Conservation (phyloP, 2,113 vertebrate species). For the Mirounga angustirostris region DNA sequence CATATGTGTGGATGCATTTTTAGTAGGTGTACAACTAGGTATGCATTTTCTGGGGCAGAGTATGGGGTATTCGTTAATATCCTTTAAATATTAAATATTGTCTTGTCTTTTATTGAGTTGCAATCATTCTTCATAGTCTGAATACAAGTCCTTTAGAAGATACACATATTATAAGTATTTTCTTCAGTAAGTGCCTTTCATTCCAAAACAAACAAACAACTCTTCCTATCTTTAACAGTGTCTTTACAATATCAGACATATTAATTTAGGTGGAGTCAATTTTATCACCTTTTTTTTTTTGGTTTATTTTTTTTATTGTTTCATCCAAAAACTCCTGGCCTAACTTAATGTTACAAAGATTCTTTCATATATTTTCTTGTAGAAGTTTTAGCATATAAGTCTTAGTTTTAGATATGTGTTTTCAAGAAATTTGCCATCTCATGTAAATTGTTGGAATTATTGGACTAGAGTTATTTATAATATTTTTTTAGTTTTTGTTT, state of each 20-base stretch:
- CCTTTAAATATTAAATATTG: neutral
- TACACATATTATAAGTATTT: neutral
- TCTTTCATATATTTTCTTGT: neutral
- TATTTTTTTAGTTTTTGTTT: neutral
- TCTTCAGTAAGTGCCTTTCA: neutral
- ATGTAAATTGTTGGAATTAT: neutral
- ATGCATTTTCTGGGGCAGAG: neutral
- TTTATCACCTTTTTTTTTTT: neutral
- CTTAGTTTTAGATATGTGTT: neutral
- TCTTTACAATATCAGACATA: neutral
- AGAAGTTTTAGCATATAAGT: neutral
- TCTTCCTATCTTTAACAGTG: neutral
- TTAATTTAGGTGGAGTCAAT: neutral
- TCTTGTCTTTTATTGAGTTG: neutral
- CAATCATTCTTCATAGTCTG: neutral
- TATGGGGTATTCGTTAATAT: neutral
- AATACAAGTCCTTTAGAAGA: neutral
- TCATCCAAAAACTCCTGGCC: neutral
- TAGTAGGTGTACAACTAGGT: neutral
- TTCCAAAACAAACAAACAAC: neutral
- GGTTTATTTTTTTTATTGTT: neutral
- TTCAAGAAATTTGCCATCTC: neutral
- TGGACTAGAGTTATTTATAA: neutral
- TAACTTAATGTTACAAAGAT: neutral
- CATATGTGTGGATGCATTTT: neutral